Evolutionary conservation across 2,113 vertebrate genomes (phyloP).

Genomic region (Silurus glanis): DNA sequence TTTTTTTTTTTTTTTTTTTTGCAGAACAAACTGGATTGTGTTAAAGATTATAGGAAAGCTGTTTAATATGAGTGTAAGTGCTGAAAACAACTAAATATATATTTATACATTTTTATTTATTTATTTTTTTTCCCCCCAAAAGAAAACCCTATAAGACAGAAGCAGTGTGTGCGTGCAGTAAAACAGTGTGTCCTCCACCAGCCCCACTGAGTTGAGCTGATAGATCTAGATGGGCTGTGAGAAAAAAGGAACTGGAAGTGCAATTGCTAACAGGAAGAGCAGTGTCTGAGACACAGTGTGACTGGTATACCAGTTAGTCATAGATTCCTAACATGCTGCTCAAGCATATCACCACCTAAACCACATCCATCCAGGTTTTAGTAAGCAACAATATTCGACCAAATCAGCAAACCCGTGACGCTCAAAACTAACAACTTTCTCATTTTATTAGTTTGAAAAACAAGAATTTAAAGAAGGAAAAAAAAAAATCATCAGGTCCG

Average conservation of each 20-base stretch:
- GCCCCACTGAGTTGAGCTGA: not conserved
- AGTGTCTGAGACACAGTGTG: slow-evolving; percentile 31
- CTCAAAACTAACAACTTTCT: not conserved
- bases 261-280: slow-evolving; percentile 39
- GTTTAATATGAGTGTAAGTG: not conserved
- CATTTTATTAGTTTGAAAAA: too few species aligned
- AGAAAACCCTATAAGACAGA: not conserved
- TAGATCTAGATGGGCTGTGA: not conserved
- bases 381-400: not conserved
- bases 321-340: slow-evolving; percentile 27
- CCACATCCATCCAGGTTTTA: not conserved
- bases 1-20: not conserved
- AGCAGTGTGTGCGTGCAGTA: too few species aligned
- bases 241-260: slow-evolving; percentile 52
- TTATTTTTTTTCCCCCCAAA: too few species aligned
- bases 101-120: too few species aligned
- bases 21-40: not conserved
- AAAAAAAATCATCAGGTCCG: not conserved
- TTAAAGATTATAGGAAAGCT: not conserved
- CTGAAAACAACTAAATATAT: not conserved
- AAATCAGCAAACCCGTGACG: not conserved
- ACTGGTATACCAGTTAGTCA: slow-evolving; percentile 48
- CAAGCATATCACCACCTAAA: slow-evolving; percentile 9
- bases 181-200: not conserved
- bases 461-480: too few species aligned